Conservation (phyloP, 2,797 vertebrate genomes). For the Pangasius djambal region DNA sequence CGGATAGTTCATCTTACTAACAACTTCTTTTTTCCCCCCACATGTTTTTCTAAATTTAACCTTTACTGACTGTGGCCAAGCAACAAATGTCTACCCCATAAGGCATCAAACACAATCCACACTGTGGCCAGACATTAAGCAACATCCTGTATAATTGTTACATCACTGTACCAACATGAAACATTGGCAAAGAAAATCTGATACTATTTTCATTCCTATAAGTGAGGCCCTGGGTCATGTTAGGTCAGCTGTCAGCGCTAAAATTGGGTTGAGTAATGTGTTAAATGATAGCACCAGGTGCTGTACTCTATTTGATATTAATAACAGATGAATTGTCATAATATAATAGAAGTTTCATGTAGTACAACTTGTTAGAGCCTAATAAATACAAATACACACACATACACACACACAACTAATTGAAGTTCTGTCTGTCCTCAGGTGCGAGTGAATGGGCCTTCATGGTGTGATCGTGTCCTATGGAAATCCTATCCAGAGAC, state of each 20-base stretch:
- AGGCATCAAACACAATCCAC: neutral
- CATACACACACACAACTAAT: neutral
- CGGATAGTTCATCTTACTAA: neutral
- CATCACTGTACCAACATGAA: neutral
- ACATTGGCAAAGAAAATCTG: neutral
- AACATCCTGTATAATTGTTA: neutral
- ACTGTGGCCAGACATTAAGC: neutral
- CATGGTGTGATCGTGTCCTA: conserved; percentile 85
- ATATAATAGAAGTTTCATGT: neutral
- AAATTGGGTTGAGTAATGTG: neutral
- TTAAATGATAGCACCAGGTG: conserved; percentile 6
- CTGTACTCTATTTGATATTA: neutral
- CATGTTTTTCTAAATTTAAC: neutral
- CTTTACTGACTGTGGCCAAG: neutral
- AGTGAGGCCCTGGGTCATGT: conserved; percentile 33
- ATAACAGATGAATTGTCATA: neutral
- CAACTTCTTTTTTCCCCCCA: neutral
- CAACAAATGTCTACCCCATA: neutral
- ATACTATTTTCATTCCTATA: neutral
- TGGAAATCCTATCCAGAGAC: conserved; percentile 85
- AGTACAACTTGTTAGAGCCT: neutral
- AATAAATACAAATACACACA: neutral
- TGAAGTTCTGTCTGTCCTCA: conserved; percentile 51
- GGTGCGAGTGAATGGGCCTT: conserved; percentile 83
- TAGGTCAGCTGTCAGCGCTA: conserved; percentile 48